Percentiles rank a stretch among this genome's conserved stretches.
Conservation (phyloP, 2,888 invertebrate species). For the Sinohyriopsis cumingii region DNA sequence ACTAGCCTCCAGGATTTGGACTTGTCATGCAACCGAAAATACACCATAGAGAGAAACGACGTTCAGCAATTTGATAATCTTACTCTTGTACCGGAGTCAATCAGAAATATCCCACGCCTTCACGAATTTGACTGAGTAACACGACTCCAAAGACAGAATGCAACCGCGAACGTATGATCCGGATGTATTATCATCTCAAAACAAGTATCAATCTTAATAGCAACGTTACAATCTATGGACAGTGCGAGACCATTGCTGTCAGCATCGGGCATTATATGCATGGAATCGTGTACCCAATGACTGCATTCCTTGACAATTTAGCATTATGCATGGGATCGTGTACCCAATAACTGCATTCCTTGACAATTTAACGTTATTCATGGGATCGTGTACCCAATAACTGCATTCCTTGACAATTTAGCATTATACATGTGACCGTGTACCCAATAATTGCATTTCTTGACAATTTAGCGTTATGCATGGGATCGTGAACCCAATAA, state of each 20-base stretch:
- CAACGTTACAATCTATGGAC: slow-evolving; percentile 10
- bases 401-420: too few species aligned
- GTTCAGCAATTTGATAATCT: slow-evolving; percentile 22
- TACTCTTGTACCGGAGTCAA: slow-evolving; percentile 30
- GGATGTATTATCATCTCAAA: slow-evolving; percentile 31
- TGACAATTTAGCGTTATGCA: too few species aligned
- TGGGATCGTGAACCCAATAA: too few species aligned
- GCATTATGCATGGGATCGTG: too few species aligned
- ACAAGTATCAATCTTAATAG: slow-evolving; percentile 19
- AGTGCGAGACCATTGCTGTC: slow-evolving; percentile 23
- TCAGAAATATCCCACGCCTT: slow-evolving; percentile 22
- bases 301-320: too few species aligned
- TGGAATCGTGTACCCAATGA: too few species aligned
- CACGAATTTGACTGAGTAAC: slow-evolving; percentile 11
- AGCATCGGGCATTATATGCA: too few species aligned
- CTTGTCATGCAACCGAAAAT: slow-evolving; percentile 38
- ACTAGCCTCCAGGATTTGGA: slow-evolving; percentile 24
- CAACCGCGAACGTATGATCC: slow-evolving; percentile 30
- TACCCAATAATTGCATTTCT: too few species aligned
- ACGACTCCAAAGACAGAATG: slow-evolving; percentile 21
- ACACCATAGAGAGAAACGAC: slow-evolving; percentile 42
- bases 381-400: too few species aligned
- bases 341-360: too few species aligned
- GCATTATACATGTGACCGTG: too few species aligned
- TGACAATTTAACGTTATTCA: too few species aligned